Conservation (phyloP, 2,888 invertebrate genomes). For the Lithosia quadra region DNA sequence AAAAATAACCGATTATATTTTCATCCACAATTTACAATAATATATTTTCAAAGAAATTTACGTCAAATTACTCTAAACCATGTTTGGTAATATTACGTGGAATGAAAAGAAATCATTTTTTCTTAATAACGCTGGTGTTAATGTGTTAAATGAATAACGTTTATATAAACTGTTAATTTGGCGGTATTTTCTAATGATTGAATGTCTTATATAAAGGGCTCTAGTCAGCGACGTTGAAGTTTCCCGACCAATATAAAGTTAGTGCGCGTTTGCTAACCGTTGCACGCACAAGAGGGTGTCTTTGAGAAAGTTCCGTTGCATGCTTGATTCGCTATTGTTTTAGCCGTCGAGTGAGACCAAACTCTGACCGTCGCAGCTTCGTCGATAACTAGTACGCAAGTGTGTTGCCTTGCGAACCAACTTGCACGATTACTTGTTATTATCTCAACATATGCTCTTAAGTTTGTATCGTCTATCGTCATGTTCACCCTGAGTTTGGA, state of each 20-base stretch:
- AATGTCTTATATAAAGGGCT: constrained; percentile 57
- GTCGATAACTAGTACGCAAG: constrained; percentile 71
- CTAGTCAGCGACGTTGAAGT: constrained; percentile 72
- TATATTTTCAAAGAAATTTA: constrained; percentile 39
- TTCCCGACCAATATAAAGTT: constrained; percentile 85
- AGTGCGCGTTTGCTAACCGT: constrained; percentile 76
- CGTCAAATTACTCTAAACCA: constrained; percentile 31
- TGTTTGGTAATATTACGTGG: constrained; percentile 27
- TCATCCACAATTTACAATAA: constrained; percentile 49
- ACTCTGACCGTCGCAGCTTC: constrained; percentile 73
- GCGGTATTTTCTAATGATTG: constrained; percentile 54
- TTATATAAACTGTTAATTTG: background rate
- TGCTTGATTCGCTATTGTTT: constrained; percentile 85
- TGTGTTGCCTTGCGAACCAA: constrained; percentile 71
- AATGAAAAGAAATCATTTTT: constrained; percentile 24
- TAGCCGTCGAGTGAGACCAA: constrained; percentile 73
- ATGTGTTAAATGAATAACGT: constrained; percentile 8
- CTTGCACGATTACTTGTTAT: constrained; percentile 78
- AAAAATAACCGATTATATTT: constrained; percentile 59
- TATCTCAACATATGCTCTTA: constrained; percentile 75
- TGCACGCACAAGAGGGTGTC: constrained; percentile 83
- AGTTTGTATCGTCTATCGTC: constrained; percentile 74
- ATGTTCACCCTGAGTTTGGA: constrained; percentile 61
- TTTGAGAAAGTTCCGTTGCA: constrained; percentile 84
- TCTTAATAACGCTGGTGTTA: constrained; percentile 3